phyloP scores from a whole-genome alignment of 2,113 vertebrate genomes.

The Labeo rohita region DNA sequence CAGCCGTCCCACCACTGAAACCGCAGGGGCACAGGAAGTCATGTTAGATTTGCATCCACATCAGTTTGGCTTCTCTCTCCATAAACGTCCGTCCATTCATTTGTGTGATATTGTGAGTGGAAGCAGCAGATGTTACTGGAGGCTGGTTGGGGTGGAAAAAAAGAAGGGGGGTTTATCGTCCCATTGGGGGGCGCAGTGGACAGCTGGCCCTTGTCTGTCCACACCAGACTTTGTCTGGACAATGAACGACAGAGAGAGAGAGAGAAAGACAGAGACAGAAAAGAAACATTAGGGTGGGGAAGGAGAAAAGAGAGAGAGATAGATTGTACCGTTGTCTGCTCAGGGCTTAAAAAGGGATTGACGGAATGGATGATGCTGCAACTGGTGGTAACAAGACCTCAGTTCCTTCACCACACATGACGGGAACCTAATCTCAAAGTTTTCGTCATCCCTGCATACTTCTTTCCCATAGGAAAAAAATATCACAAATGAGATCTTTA shows the following conservation, averaged over 20 bases:
- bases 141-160: not conserved
- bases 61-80: conserved; percentile 40
- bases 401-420: conserved; percentile 22
- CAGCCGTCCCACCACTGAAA: conserved; percentile 31
- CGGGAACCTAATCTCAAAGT: not conserved
- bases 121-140: conserved; percentile 61
- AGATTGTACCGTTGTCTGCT: conserved; percentile 21
- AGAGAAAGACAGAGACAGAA: conserved; percentile 47
- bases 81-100: conserved; percentile 12
- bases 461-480: not conserved
- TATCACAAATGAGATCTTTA: not conserved
- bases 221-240: conserved; percentile 54
- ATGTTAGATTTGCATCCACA: conserved; percentile 54
- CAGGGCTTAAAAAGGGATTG: conserved; percentile 27
- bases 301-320: conserved; percentile 26
- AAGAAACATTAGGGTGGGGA: conserved; percentile 29
- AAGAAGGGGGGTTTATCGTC: not conserved
- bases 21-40: conserved; percentile 49
- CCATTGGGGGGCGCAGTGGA: conserved; percentile 40
- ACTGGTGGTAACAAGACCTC: conserved; percentile 45
- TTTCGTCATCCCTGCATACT: not conserved
- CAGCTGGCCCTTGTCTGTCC: conserved; percentile 64
- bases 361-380: conserved; percentile 32
- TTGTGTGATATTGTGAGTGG: conserved; percentile 47
- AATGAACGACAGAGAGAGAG: conserved; percentile 40